Conservation (phyloP, 1,140 invertebrate species). For the Lanistes nyassanus region DNA sequence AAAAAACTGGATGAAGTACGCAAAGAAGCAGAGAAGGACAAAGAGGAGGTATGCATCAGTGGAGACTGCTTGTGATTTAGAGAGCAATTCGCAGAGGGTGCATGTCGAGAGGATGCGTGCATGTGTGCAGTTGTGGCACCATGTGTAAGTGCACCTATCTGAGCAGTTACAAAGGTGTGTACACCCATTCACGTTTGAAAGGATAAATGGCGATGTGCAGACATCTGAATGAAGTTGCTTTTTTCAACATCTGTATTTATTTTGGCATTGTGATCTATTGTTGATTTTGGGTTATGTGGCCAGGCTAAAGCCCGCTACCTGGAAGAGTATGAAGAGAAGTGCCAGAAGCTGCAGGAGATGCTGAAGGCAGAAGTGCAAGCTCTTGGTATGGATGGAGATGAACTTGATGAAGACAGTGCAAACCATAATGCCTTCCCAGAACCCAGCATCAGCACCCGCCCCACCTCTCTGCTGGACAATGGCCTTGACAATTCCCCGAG, state of each 20-base stretch:
- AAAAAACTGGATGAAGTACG: constrained; percentile 48
- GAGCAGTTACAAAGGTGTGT: background rate
- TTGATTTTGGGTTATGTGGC: background rate
- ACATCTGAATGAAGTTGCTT: background rate
- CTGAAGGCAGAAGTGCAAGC: constrained; percentile 15
- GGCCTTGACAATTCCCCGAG: constrained; percentile 2
- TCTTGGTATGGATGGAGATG: constrained; percentile 18
- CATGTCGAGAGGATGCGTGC: too few species aligned
- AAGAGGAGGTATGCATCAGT: constrained; percentile 41
- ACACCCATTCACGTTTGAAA: background rate
- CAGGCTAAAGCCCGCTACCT: constrained; percentile 18
- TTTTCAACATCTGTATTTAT: background rate
- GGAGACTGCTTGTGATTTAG: too few species aligned
- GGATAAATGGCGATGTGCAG: background rate
- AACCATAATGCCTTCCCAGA: background rate
- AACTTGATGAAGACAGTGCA: constrained; percentile 10
- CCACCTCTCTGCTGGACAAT: background rate
- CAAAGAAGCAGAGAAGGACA: constrained; percentile 49
- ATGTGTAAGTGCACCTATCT: background rate
- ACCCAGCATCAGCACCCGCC: background rate
- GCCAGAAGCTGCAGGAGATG: constrained; percentile 17
- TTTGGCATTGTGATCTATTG: too few species aligned
- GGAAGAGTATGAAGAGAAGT: constrained; percentile 24
- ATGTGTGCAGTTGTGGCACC: background rate
- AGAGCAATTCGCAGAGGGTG: too few species aligned